A percentile compares a stretch with the other conserved stretches of the same genome.
phyloP scores from a whole-genome alignment of 2,888 invertebrate species.

The Trichogramma evanescens region DNA sequence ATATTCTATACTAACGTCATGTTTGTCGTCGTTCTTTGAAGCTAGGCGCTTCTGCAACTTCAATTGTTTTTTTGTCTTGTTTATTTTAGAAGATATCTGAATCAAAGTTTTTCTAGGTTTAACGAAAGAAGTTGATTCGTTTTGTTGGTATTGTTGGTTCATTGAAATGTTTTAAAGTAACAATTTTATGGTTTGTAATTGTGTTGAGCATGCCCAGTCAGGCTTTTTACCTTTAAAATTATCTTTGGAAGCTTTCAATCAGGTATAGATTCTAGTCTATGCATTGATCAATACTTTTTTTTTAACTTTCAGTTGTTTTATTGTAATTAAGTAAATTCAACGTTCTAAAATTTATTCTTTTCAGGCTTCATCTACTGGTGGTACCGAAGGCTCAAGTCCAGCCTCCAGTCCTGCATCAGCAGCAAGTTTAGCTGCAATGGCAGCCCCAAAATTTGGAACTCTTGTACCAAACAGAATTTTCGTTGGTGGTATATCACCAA shows the following conservation, averaged over 20 bases:
- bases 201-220: no score
- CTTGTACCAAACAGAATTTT: slow-evolving; percentile 92
- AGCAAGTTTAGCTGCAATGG: slow-evolving; percentile 40
- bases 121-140: no score
- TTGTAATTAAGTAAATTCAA: slow-evolving; percentile 1
- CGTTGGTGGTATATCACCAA: slow-evolving; percentile 91
- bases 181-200: no score
- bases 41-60: neutral
- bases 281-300: neutral
- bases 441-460: slow-evolving; percentile 57
- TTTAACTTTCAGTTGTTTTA: slow-evolving; percentile 10
- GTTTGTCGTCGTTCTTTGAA: neutral
- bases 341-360: neutral
- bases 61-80: slow-evolving; percentile 4
- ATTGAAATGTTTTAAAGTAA: no score
- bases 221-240: no score
- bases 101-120: no score
- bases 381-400: slow-evolving; percentile 46
- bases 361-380: slow-evolving; percentile 44
- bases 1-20: no score
- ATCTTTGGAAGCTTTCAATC: no score
- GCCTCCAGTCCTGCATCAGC: slow-evolving; percentile 45
- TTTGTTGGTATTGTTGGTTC: no score
- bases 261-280: neutral
- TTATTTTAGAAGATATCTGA: neutral